Conservation (phyloP, 2,888 invertebrate species). For the Trisateles emortualis region DNA sequence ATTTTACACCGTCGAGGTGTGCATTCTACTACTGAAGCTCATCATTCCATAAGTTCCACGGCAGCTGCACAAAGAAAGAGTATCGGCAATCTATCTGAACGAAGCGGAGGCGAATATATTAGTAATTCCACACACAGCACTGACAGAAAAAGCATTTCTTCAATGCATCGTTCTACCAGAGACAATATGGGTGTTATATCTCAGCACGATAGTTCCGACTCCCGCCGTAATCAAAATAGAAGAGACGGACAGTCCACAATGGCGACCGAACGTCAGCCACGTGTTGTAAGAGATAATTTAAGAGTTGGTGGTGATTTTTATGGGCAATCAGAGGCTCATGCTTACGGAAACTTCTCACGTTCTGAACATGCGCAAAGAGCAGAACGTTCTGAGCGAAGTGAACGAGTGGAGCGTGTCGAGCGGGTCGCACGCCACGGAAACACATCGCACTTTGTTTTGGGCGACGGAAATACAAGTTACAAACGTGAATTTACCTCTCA, state of each 20-base stretch:
- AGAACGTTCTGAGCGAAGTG: conserved; percentile 77
- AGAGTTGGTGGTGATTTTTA: conserved; percentile 91
- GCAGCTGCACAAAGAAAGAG: conserved; percentile 94
- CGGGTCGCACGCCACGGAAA: conserved; percentile 89
- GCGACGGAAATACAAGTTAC: conserved; percentile 90
- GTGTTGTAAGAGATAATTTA: conserved; percentile 89
- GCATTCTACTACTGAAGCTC: conserved; percentile 89
- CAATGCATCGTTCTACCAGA: conserved; percentile 90
- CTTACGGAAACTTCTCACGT: conserved; percentile 89
- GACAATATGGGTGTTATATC: conserved; percentile 83
- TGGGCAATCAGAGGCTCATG: conserved; percentile 90
- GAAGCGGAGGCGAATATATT: conserved; percentile 89
- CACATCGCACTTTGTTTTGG: conserved; percentile 91
- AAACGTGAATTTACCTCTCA: conserved; percentile 92
- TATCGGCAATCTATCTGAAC: conserved; percentile 92
- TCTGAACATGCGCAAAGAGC: conserved; percentile 75
- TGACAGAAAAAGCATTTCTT: conserved; percentile 92
- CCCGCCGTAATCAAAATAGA: conserved; percentile 68
- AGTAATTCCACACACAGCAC: conserved; percentile 89
- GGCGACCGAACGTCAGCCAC: conserved; percentile 87
- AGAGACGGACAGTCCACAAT: conserved; percentile 86
- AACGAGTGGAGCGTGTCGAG: conserved; percentile 88
- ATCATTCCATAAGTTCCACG: conserved; percentile 90
- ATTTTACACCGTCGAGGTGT: conserved; percentile 92
- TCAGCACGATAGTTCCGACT: conserved; percentile 81